These are phyloP conservation scores for Dryobates pubescens DNA, from an alignment of 2,797 vertebrate species.

Conservation along the genomic window DNA sequence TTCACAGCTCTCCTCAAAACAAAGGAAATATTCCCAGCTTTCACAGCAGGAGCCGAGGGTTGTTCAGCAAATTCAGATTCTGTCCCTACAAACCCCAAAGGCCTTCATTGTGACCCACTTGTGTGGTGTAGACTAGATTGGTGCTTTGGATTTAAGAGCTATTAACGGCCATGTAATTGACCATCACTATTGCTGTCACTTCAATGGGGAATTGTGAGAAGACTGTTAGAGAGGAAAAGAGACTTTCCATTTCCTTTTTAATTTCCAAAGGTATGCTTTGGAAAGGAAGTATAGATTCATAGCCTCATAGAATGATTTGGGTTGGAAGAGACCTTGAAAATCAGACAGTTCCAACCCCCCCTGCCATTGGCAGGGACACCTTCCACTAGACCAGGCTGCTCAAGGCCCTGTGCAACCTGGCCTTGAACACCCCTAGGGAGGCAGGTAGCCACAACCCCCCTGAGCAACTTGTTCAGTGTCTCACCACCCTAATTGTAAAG, in stretches of 20 bases:
- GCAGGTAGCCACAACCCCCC: too few species aligned
- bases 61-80: not conserved
- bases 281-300: not conserved
- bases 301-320: too few species aligned
- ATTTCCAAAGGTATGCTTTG: not conserved
- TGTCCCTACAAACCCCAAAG: not conserved
- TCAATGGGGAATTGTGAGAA: not conserved
- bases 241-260: not conserved
- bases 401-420: too few species aligned
- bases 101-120: not conserved
- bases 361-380: too few species aligned
- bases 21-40: not conserved
- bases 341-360: too few species aligned
- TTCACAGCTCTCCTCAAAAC: not conserved
- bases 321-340: too few species aligned
- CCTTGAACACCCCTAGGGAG: too few species aligned
- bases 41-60: not conserved
- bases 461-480: too few species aligned
- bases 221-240: not conserved
- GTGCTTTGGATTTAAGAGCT: not conserved
- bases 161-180: not conserved
- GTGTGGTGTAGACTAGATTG: fast-evolving
- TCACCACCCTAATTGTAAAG: too few species aligned
- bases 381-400: too few species aligned
- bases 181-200: not conserved